Conservation (phyloP, 2,113 vertebrate species). For the Brienomyrus brachyistius region DNA sequence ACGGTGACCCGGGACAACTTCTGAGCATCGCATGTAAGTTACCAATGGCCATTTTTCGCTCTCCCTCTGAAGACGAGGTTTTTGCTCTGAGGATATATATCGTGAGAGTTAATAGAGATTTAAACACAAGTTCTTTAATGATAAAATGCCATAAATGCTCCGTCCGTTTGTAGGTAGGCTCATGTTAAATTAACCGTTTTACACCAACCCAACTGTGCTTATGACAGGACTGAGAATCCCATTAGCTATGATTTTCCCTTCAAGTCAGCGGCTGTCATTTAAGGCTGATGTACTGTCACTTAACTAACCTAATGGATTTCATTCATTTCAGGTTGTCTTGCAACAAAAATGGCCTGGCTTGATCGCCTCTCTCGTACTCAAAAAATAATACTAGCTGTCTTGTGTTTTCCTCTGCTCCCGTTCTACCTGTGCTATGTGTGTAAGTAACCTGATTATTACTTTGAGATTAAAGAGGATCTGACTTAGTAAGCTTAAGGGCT, state of each 20-base stretch:
- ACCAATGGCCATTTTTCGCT: background rate
- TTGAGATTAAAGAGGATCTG: background rate
- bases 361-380: slow-evolving; percentile 22
- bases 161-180: background rate
- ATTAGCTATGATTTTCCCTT: background rate
- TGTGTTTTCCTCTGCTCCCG: slow-evolving; percentile 30
- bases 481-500: background rate
- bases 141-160: background rate
- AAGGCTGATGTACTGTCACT: background rate
- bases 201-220: background rate
- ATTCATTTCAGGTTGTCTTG: background rate
- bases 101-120: background rate
- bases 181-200: background rate
- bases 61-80: background rate
- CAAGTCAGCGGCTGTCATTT: background rate
- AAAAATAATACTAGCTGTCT: slow-evolving; percentile 24
- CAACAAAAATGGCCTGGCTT: slow-evolving; percentile 23
- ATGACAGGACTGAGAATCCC: background rate
- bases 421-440: slow-evolving; percentile 35
- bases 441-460: slow-evolving; percentile 20
- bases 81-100: background rate
- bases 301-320: background rate
- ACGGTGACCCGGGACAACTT: background rate
- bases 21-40: background rate
- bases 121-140: background rate